Evolutionary conservation across 1,140 invertebrate species (phyloP), one percentile per base, ranked within the genome.

Genomic region (Helicoverpa zea): DNA sequence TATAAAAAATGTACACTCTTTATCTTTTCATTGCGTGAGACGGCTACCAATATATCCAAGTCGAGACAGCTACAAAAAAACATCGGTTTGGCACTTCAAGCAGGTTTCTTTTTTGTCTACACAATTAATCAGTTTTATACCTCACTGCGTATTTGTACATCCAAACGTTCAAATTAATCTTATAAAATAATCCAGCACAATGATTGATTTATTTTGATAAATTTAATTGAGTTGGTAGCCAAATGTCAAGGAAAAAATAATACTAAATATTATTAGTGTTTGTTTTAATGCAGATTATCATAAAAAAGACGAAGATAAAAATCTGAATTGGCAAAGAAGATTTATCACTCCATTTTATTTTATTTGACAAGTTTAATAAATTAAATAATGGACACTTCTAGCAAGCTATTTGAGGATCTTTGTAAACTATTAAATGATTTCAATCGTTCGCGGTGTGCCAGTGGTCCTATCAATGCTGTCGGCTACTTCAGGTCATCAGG

Each of bases 401-500:
- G 74, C 30, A 63, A 30, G 5, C 5, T 18, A 51, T 35, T 13
- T 43, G 49, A 49, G 16, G 2, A 63, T 76, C 59, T 12, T 23
- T 10, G 59, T 63, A 59, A 23, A 76, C 47, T 23, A 61, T 63
- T 70, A 70, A 70, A 68, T 70, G 52, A 79, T 79, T 79, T 49
- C 76, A 56, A 70, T 70, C 52, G 64, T 12, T 72, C 68, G 23
- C 2, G 16, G 43, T 30, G 16, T 56, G 51, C 13, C 51, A 51
- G 43, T 56, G 10, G 49, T 58, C 16, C 52, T 79, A 79, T 70
- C 76, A 52, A 70, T 70, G 47, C 18, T 64, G 35, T 43, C 35
- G 80, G 77, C 81, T 83, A 81, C 85, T 52, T 81, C 59, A 80
- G 86, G 84, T 88, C 83, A 86, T 68, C 29, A 74, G 86, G 82